These are phyloP conservation scores for Columba livia DNA, from an alignment of 2,113 vertebrate genomes.

Conservation along the genomic window DNA sequence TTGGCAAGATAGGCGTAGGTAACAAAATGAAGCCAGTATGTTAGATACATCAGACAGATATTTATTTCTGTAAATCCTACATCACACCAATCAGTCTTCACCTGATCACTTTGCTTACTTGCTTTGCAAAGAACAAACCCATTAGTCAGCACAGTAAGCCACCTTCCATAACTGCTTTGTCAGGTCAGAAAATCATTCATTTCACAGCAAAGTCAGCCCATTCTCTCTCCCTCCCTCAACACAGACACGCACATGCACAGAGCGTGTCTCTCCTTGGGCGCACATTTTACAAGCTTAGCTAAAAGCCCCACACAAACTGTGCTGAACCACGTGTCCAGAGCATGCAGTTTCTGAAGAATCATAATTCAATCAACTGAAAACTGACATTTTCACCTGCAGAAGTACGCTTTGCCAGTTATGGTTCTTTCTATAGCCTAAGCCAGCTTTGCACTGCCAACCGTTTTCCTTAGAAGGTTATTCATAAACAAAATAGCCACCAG, in stretches of 20 bases:
- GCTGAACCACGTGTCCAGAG: neutral
- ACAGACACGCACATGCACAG: neutral
- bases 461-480: neutral
- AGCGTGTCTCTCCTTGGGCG: neutral
- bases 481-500: neutral
- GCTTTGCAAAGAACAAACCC: neutral
- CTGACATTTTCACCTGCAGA: conserved; percentile 28
- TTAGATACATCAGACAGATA: neutral
- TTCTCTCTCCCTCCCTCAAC: neutral
- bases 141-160: neutral
- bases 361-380: conserved; percentile 46
- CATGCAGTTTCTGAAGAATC: conserved; percentile 5
- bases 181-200: neutral
- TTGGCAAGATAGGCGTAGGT: neutral
- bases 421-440: neutral
- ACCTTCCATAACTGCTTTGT: neutral
- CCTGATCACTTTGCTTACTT: neutral
- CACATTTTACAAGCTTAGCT: neutral
- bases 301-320: neutral
- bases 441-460: neutral
- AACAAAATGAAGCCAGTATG: neutral
- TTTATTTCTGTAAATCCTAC: neutral
- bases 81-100: neutral
- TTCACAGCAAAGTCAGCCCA: neutral
- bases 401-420: neutral